Base-by-base conservation (phyloP, 2,888 invertebrate species). In the Erebia epiphron region DNA sequence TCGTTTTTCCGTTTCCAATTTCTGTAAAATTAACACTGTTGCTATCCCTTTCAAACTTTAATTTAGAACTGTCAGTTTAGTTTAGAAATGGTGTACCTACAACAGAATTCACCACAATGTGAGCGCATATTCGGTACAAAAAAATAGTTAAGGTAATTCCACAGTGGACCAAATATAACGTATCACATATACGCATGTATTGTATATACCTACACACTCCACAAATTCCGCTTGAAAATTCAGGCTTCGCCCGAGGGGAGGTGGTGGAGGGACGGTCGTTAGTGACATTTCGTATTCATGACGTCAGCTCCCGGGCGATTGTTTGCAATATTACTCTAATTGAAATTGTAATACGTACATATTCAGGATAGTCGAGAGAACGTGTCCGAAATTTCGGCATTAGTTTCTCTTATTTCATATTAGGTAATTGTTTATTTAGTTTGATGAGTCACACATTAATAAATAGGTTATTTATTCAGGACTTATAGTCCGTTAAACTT, bases 271-370 rank as follows among this genome's bases (percentile, higher is more conserved):
- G 84, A 79, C 80, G 86, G 88, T 93, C 92, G 93, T 92, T 92
- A 92, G 92, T 87, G 91, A 90, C 89, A 92, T 92, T 92, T 90
- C 88, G 92, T 92, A 93, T 93, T 92, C 93, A 92, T 92, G 91
- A 90, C 92, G 91, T 88, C 88, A 88, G 86, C 87, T 89, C 76
- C 86, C 82, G 88, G 89, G 89, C 92, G 91, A 92, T 93, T 92
- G 92, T 93, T 93, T 93, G 93, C 92, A 90, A 92, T 92, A 92
- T 92, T 91, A 92, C 88, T 91, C 91, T 92, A 93, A 93, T 92
- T 93, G 92, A 86, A 87, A 92, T 91, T 91, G 92, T 91, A 91
- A 92, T 91, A 90, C 87, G 86, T 86, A 89, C 86, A 87, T 86
- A 90, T 86, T 86, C 83, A 78, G 82, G 79, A 82, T 84, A 79